Percentiles rank a stretch among this genome's conserved stretches.
Evolutionary conservation across 1,140 invertebrate genomes (phyloP).

Genomic region (Bombus impatiens): DNA sequence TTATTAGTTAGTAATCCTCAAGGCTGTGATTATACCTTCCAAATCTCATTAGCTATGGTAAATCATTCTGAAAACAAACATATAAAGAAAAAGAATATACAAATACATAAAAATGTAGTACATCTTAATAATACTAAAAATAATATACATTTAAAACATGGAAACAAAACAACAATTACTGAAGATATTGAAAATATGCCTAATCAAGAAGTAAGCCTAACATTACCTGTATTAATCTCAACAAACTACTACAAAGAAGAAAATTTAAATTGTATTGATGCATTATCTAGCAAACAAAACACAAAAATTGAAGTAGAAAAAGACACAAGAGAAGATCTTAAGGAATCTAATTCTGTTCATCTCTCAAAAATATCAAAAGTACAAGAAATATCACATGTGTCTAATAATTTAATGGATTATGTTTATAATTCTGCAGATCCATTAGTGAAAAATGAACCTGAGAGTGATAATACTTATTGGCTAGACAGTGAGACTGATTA

Average conservation of each 20-base stretch:
- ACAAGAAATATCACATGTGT: background rate
- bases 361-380: slow-evolving; percentile 18
- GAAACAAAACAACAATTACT: background rate
- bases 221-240: background rate
- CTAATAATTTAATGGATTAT: slow-evolving; percentile 11
- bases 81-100: slow-evolving; percentile 12
- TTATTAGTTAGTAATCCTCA: slow-evolving; percentile 50
- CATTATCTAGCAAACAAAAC: slow-evolving; percentile 11
- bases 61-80: slow-evolving; percentile 34
- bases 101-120: slow-evolving; percentile 31
- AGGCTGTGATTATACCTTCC: slow-evolving; percentile 48
- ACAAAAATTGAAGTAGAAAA: background rate
- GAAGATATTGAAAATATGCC: background rate
- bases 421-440: slow-evolving; percentile 1
- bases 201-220: slow-evolving; percentile 23
- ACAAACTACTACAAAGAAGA: background rate
- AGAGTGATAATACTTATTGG: slow-evolving; percentile 17
- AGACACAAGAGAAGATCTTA: slow-evolving; percentile 16
- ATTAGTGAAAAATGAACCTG: slow-evolving; percentile 36
- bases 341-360: background rate
- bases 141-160: slow-evolving; percentile 5
- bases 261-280: background rate
- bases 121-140: background rate
- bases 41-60: slow-evolving; percentile 57
- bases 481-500: slow-evolving; percentile 17